A percentile compares a stretch with the other conserved stretches of the same genome.
Conservation (phyloP, 1,140 invertebrate species). For the Macrosteles quadrilineatus region DNA sequence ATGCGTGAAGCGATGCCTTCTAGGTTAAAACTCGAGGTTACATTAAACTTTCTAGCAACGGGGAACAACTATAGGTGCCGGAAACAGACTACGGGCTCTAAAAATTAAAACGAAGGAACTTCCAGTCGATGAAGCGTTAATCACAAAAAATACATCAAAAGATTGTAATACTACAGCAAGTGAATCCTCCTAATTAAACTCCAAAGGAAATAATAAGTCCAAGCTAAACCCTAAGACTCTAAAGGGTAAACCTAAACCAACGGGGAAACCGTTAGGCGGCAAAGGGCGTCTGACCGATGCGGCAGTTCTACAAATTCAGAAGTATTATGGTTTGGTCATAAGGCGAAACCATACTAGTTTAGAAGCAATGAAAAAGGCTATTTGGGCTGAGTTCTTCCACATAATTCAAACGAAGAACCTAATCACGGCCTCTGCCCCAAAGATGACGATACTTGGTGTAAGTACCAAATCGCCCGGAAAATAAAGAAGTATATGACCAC, state of each 20-base stretch:
- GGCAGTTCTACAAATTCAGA: slow-evolving; percentile 28
- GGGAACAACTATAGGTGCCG: no score
- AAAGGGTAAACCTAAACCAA: no score
- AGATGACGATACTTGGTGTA: slow-evolving; percentile 34
- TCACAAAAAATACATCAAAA: no score
- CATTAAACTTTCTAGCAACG: no score
- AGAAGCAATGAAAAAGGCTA: slow-evolving; percentile 34
- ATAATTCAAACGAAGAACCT: slow-evolving; percentile 34
- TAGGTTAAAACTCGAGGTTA: no score
- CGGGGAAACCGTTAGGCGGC: slow-evolving; percentile 28
- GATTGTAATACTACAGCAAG: no score
- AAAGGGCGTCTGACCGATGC: slow-evolving; percentile 28
- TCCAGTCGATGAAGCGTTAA: no score
- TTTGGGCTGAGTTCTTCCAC: slow-evolving; percentile 37
- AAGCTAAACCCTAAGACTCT: no score
- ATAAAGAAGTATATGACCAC: slow-evolving; percentile 26
- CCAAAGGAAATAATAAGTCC: no score
- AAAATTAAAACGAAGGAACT: slow-evolving; percentile 31
- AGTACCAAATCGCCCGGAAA: slow-evolving; percentile 23
- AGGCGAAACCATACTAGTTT: slow-evolving; percentile 31
- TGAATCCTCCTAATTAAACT: no score
- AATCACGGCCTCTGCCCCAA: slow-evolving; percentile 36
- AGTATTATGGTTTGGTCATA: slow-evolving; percentile 37
- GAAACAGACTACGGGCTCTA: slow-evolving; percentile 18
- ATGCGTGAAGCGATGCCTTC: no score